Evolutionary conservation across 35 echinoderm and acorn worm species (phyloP).

Genomic region (Ophiothrix spiculata): DNA sequence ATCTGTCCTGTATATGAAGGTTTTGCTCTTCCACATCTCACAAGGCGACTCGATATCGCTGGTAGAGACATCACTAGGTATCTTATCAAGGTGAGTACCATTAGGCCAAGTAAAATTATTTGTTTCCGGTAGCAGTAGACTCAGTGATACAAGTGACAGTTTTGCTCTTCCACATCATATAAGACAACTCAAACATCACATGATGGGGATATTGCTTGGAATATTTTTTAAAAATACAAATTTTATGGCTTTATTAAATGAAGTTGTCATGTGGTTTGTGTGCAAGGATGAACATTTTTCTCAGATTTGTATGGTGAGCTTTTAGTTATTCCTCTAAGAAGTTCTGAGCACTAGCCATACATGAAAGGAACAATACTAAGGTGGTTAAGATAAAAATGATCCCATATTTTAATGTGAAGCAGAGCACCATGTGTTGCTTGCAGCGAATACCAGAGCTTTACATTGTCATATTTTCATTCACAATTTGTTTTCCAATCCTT

Average conservation of each 20-base stretch:
- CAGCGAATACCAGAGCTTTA: no score
- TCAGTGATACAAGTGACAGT: conserved; percentile 86
- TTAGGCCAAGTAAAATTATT: conserved; percentile 89
- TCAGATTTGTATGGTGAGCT: neutral
- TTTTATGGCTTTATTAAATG: conserved; percentile 80
- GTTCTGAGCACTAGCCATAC: conserved; percentile 30
- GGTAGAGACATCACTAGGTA: conserved; percentile 96
- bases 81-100: conserved; percentile 93
- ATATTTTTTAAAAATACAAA: conserved; percentile 84
- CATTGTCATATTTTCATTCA: no score
- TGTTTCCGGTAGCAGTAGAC: conserved; percentile 75
- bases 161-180: conserved; percentile 95
- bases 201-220: conserved; percentile 15
- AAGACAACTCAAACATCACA: conserved; percentile 15
- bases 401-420: no score
- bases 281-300: neutral
- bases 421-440: no score
- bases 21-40: conserved; percentile 97
- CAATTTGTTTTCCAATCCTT: no score
- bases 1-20: conserved; percentile 99
- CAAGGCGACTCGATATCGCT: conserved; percentile 93
- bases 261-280: neutral
- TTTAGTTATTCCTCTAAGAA: conserved; percentile 4
- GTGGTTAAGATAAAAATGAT: no score
- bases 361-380: no score